These are phyloP conservation scores for Gallinago solitaria DNA, from an alignment of 2,797 vertebrate genomes.

Conservation along the genomic window DNA sequence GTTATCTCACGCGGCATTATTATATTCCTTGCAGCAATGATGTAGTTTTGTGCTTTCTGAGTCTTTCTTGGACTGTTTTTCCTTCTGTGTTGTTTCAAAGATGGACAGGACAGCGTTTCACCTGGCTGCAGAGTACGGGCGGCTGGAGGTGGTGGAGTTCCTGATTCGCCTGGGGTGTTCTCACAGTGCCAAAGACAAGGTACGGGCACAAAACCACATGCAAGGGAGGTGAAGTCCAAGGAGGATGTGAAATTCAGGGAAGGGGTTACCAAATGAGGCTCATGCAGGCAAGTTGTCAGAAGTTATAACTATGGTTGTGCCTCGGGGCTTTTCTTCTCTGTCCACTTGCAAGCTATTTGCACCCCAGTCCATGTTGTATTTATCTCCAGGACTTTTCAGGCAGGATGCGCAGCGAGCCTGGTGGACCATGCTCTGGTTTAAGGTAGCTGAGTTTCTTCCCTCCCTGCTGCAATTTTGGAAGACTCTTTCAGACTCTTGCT, in stretches of 20 bases:
- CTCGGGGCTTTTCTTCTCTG: not conserved
- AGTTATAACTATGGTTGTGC: not conserved
- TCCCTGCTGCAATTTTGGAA: not conserved
- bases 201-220: slow-evolving; percentile 18
- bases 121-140: slow-evolving; percentile 83
- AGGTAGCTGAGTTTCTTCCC: not conserved
- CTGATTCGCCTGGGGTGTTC: slow-evolving; percentile 85
- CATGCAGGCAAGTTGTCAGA: not conserved
- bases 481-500: not conserved
- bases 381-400: not conserved
- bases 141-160: slow-evolving; percentile 84
- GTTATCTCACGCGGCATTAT: not conserved
- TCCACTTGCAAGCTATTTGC: not conserved
- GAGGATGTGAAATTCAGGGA: not conserved
- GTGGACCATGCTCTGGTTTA: not conserved
- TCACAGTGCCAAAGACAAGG: slow-evolving; percentile 86
- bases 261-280: not conserved
- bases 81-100: slow-evolving; percentile 21
- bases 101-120: slow-evolving; percentile 87
- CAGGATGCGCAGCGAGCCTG: not conserved
- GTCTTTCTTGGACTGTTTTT: not conserved
- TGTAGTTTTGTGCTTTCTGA: not conserved
- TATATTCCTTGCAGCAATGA: not conserved
- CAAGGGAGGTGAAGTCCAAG: not conserved
- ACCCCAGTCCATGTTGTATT: not conserved